phyloP scores from a whole-genome alignment of 1,140 invertebrate genomes.

The Cydia splendana region DNA sequence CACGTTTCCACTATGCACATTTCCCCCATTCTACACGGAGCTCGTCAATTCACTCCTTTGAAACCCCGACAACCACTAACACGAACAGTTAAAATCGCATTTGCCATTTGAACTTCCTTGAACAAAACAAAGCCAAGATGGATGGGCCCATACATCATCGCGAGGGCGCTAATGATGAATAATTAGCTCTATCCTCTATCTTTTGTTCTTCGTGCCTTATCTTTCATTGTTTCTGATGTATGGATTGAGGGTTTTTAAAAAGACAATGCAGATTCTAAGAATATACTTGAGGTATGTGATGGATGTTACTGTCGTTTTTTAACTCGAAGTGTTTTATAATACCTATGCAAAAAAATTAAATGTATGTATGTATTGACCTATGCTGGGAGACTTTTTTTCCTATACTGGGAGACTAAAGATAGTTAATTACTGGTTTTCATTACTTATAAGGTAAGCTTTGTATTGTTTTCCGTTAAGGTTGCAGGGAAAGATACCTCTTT shows the following conservation, averaged over 20 bases:
- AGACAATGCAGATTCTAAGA: neutral
- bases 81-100: conserved; percentile 4
- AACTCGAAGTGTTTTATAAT: no score
- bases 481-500: no score
- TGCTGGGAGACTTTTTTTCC: no score
- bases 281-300: neutral
- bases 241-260: neutral
- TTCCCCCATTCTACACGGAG: neutral
- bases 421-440: no score
- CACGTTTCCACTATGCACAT: conserved; percentile 2
- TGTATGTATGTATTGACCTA: no score
- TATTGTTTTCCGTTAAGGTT: no score
- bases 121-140: conserved; percentile 49
- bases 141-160: conserved; percentile 54
- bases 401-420: no score
- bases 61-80: neutral
- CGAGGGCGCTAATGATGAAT: conserved; percentile 54
- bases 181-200: conserved; percentile 51
- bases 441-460: no score
- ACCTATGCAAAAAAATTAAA: no score
- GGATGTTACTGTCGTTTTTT: no score
- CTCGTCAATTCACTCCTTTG: conserved; percentile 9
- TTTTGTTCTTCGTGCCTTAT: conserved; percentile 42
- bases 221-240: conserved; percentile 33
- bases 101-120: conserved; percentile 14